These are phyloP conservation scores for Apus apus DNA, from an alignment of 2,113 vertebrate species.

Conservation along the genomic window DNA sequence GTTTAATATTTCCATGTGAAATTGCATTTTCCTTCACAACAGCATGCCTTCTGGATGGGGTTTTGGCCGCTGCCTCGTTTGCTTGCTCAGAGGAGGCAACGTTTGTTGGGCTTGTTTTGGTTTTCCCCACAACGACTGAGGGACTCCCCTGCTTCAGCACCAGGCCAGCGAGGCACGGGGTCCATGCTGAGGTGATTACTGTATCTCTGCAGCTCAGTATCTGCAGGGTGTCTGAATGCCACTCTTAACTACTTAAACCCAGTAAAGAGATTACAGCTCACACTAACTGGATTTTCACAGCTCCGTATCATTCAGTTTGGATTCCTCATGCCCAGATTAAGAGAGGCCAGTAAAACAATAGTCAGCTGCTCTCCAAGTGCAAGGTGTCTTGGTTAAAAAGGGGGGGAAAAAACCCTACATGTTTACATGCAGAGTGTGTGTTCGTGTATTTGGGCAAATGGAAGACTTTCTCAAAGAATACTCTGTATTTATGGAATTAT, in stretches of 20 bases:
- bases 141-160: slow-evolving; percentile 13
- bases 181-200: slow-evolving; percentile 78
- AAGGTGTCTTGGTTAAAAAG: slow-evolving; percentile 36
- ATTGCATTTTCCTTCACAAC: not conserved
- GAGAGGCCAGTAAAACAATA: slow-evolving; percentile 80
- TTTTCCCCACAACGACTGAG: not conserved
- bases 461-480: not conserved
- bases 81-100: not conserved
- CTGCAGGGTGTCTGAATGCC: slow-evolving; percentile 86
- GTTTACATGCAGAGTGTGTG: not conserved
- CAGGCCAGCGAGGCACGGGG: slow-evolving; percentile 41
- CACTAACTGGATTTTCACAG: slow-evolving; percentile 99
- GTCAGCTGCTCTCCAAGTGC: slow-evolving; percentile 70
- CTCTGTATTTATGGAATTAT: not conserved
- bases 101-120: not conserved
- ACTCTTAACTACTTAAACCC: slow-evolving; percentile 89
- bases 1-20: not conserved
- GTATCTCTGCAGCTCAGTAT: slow-evolving; percentile 80
- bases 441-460: not conserved
- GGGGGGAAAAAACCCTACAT: not conserved
- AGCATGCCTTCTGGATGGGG: not conserved
- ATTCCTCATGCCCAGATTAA: slow-evolving; percentile 92
- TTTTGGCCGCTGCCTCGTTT: not conserved
- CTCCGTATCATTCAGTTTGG: slow-evolving; percentile 86
- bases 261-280: slow-evolving; percentile 99